Evolutionary conservation across 2,113 vertebrate genomes (phyloP).

Genomic region (Hippocampus guttulatus): DNA sequence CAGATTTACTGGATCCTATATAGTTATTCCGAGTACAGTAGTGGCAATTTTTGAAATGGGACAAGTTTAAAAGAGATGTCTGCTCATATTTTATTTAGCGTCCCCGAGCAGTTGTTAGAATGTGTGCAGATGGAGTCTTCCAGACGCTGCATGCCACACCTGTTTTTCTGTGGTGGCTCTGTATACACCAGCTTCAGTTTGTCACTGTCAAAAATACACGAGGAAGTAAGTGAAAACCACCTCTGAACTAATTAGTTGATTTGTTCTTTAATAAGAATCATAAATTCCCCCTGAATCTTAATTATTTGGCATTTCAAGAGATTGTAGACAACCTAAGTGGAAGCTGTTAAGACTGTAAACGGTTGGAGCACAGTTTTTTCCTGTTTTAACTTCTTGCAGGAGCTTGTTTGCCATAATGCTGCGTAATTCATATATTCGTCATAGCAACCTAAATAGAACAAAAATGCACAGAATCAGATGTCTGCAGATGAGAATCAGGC

Average conservation of each 20-base stretch:
- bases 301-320: not conserved
- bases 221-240: not conserved
- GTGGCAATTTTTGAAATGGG: not conserved
- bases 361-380: not conserved
- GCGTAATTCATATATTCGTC: no score
- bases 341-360: not conserved
- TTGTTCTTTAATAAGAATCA: not conserved
- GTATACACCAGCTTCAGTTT: not conserved
- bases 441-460: no score
- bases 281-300: not conserved
- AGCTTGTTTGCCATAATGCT: no score
- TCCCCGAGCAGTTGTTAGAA: constrained; percentile 10
- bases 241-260: not conserved
- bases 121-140: constrained; percentile 20
- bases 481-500: no score
- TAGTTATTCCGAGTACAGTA: not conserved
- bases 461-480: no score
- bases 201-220: not conserved
- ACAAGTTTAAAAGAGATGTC: not conserved
- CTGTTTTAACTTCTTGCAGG: not conserved
- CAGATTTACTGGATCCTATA: not conserved
- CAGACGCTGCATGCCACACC: constrained; percentile 11
- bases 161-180: not conserved
- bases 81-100: not conserved
- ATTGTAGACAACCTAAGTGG: not conserved